Evolutionary conservation across 2,888 invertebrate species (phyloP).

Genomic region (Standfussiana lucernea): DNA sequence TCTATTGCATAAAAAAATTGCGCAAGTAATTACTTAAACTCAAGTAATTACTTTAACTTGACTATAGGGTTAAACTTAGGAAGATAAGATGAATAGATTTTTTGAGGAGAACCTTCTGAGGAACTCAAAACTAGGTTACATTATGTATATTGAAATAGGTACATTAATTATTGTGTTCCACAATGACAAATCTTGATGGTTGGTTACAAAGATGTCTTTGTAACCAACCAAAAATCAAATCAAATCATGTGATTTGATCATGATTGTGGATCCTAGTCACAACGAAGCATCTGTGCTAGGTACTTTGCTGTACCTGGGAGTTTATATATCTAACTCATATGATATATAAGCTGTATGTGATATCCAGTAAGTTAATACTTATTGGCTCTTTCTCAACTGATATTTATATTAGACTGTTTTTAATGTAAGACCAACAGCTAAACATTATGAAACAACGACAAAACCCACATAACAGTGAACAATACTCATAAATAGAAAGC

Average conservation of each 20-base stretch:
- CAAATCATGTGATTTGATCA: too few species aligned
- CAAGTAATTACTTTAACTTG: too few species aligned
- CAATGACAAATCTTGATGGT: not conserved
- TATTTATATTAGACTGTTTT: not conserved
- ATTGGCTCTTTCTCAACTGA: not conserved
- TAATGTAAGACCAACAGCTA: not conserved
- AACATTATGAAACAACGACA: not conserved
- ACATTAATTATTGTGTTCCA: not conserved
- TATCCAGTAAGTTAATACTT: not conserved
- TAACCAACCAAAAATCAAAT: too few species aligned
- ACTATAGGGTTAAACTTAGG: too few species aligned
- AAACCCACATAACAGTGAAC: slow-evolving; percentile 21
- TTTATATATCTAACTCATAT: too few species aligned
- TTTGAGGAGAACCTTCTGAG: too few species aligned
- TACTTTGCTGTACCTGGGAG: not conserved
- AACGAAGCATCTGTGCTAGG: not conserved
- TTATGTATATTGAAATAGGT: too few species aligned
- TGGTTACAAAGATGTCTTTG: too few species aligned
- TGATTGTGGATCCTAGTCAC: not conserved
- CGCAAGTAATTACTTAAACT: too few species aligned
- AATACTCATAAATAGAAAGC: slow-evolving; percentile 39
- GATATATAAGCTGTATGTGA: not conserved
- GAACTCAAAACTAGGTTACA: not conserved
- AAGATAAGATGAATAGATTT: not conserved
- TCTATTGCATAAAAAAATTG: too few species aligned